Conservation (phyloP, 2,888 invertebrate genomes). For the Drosophila austrosaltans region DNA sequence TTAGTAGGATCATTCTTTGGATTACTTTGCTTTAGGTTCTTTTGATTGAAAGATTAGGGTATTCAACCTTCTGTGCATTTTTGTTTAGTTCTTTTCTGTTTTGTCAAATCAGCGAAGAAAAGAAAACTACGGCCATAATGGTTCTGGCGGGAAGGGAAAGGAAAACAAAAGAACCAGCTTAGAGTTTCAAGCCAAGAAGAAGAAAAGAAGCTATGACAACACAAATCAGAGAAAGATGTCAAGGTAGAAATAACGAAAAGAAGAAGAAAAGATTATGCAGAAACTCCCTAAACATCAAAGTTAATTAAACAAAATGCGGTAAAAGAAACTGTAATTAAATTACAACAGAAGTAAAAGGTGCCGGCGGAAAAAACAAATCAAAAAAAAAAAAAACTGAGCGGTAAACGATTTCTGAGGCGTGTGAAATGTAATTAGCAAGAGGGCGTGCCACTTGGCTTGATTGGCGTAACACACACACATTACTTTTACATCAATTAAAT, state of each 20-base stretch:
- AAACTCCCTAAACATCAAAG: conserved; percentile 27
- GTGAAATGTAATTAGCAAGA: conserved; percentile 57
- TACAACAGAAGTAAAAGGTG: conserved; percentile 57
- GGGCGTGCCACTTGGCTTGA: conserved; percentile 24
- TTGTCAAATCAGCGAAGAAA: conserved; percentile 10
- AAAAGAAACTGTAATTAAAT: conserved; percentile 58
- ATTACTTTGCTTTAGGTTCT: no score
- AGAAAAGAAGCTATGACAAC: conserved; percentile 33
- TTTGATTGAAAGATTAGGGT: background rate
- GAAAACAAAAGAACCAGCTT: conserved; percentile 29
- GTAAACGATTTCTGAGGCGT: conserved; percentile 54
- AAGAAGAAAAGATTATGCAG: conserved; percentile 34
- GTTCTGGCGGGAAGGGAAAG: conserved; percentile 50
- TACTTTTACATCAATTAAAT: conserved; percentile 51
- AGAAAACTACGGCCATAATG: conserved; percentile 50
- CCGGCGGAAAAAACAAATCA: conserved; percentile 49
- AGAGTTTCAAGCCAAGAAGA: conserved; percentile 45
- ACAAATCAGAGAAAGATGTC: conserved; percentile 21
- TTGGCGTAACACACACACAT: conserved; percentile 34
- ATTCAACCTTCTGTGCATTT: background rate
- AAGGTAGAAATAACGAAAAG: conserved; percentile 43
- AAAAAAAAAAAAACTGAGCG: conserved; percentile 40
- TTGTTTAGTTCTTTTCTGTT: background rate
- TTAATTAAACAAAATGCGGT: conserved; percentile 58
- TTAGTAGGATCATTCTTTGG: no score